Evolutionary conservation across 1,140 invertebrate genomes (phyloP).

Genomic region (Nasonia vitripennis): DNA sequence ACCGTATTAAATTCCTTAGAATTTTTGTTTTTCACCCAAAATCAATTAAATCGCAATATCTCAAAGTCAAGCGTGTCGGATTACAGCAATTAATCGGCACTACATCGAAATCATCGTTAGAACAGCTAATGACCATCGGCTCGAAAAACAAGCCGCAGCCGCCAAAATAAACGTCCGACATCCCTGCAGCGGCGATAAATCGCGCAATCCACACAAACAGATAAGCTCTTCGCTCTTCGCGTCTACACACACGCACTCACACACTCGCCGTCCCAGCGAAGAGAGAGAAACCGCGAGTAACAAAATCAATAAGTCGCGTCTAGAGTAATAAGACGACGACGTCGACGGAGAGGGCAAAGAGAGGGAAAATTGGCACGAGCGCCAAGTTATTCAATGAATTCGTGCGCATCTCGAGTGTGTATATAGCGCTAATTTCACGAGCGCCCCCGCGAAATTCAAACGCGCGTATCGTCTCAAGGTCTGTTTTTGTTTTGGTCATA

Average conservation of each 20-base stretch:
- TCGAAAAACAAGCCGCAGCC: neutral
- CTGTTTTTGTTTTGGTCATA: slow-evolving; percentile 20
- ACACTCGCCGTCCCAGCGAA: neutral
- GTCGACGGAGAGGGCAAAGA: neutral
- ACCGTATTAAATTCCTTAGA: too few relatives aligned
- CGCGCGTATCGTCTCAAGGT: slow-evolving; percentile 11
- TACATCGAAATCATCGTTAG: neutral
- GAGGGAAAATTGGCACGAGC: slow-evolving; percentile 24
- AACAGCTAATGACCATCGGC: neutral
- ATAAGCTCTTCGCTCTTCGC: neutral
- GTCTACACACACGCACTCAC: neutral
- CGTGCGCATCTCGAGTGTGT: neutral
- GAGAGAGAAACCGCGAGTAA: slow-evolving; percentile 11
- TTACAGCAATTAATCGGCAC: too few relatives aligned
- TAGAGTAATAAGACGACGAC: slow-evolving; percentile 27
- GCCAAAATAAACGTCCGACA: neutral
- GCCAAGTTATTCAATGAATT: neutral
- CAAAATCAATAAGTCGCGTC: slow-evolving; percentile 39
- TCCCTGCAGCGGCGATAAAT: neutral
- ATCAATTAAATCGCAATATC: too few relatives aligned
- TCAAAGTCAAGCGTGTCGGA: too few relatives aligned
- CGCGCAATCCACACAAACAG: slow-evolving; percentile 5
- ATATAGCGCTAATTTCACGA: too few relatives aligned
- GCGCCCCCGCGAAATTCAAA: neutral
- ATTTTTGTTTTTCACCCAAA: too few relatives aligned